Conservation (phyloP, 2,797 vertebrate genomes). For the Eurystomus glaucurus region DNA sequence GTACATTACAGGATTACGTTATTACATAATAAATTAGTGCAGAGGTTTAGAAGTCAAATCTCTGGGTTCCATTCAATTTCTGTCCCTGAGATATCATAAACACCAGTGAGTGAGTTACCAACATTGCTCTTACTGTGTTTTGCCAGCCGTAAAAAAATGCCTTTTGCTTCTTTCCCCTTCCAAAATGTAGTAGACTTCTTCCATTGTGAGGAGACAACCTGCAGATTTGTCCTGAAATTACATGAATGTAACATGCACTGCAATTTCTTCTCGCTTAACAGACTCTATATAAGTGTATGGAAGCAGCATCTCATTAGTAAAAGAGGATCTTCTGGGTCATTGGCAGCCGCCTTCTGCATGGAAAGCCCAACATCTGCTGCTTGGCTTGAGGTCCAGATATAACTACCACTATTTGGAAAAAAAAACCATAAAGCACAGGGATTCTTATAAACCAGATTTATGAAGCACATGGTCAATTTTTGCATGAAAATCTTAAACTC, state of each 20-base stretch:
- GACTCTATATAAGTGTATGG: neutral
- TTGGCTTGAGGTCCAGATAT: conserved; percentile 14
- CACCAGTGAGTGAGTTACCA: neutral
- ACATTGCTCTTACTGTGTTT: neutral
- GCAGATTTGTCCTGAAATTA: neutral
- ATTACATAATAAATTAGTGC: neutral
- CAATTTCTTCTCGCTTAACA: neutral
- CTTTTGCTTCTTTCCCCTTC: neutral
- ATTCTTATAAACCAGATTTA: neutral
- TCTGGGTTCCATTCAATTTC: neutral
- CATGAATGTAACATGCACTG: neutral
- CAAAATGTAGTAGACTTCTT: neutral
- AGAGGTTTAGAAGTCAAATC: neutral
- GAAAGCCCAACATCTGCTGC: conserved; percentile 22
- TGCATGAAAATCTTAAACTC: neutral
- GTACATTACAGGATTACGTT: neutral
- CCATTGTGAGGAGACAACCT: neutral
- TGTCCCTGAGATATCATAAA: neutral
- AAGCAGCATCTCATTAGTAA: neutral
- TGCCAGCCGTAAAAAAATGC: neutral
- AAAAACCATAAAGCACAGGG: neutral
- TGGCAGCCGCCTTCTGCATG: neutral
- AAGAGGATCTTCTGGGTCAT: neutral
- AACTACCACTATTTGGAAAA: neutral
- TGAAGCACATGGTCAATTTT: neutral